These are phyloP conservation scores for Myotis yumanensis DNA, from an alignment of 2,113 vertebrate species.

Conservation along the genomic window DNA sequence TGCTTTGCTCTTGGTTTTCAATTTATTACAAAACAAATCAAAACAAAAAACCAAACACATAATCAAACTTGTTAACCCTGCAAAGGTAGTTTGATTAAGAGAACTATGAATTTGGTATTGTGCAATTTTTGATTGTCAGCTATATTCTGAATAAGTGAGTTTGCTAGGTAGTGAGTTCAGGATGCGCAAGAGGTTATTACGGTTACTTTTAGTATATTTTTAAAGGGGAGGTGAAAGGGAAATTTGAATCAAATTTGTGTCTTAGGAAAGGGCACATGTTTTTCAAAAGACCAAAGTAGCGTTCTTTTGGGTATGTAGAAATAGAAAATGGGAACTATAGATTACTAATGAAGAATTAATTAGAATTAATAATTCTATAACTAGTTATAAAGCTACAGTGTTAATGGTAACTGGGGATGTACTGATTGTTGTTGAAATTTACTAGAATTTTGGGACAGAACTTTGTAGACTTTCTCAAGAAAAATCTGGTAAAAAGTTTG, in stretches of 20 bases:
- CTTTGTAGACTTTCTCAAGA: constrained; percentile 10
- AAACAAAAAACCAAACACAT: constrained; percentile 15
- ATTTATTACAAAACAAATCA: not conserved
- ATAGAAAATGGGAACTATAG: constrained; percentile 22
- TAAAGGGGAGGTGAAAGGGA: constrained; percentile 53
- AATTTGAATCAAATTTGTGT: constrained; percentile 57
- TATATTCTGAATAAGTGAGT: constrained; percentile 43
- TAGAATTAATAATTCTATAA: constrained; percentile 20
- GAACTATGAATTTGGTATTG: not conserved
- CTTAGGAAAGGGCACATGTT: constrained; percentile 28
- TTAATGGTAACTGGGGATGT: constrained; percentile 21
- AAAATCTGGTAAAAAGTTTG: not conserved
- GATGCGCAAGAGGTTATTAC: constrained; percentile 51
- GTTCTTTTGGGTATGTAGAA: constrained; percentile 48
- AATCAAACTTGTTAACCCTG: not conserved
- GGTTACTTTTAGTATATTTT: constrained; percentile 59
- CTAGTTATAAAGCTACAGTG: constrained; percentile 22
- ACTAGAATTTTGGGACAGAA: not conserved
- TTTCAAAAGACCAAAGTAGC: constrained; percentile 13
- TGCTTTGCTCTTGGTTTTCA: constrained; percentile 25
- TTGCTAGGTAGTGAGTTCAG: constrained; percentile 39
- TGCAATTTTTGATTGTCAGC: constrained; percentile 8
- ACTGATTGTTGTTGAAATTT: constrained; percentile 39
- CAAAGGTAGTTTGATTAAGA: constrained; percentile 4
- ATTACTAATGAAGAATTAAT: not conserved